phyloP scores from a whole-genome alignment of 2,113 vertebrate genomes.

The Rostratula benghalensis region DNA sequence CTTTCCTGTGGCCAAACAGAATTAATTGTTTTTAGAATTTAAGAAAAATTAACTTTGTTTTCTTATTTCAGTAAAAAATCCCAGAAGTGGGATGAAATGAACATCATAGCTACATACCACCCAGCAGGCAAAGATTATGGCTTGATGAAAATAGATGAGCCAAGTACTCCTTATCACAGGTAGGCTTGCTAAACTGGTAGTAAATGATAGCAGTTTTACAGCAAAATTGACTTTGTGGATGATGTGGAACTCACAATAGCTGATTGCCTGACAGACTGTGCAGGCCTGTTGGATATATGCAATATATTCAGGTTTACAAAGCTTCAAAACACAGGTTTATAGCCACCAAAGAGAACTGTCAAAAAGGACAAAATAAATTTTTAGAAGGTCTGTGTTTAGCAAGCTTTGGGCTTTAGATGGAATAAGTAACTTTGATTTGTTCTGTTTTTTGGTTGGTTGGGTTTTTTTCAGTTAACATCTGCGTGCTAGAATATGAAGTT shows the following conservation, averaged over 20 bases:
- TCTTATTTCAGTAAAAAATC: slow-evolving; percentile 90
- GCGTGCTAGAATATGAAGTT: background rate
- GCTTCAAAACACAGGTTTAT: background rate
- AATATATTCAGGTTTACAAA: background rate
- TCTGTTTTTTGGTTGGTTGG: background rate
- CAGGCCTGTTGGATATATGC: background rate
- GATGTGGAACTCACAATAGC: background rate
- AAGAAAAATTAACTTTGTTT: background rate
- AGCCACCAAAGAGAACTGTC: background rate
- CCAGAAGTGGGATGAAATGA: slow-evolving; percentile 99
- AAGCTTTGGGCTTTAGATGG: background rate
- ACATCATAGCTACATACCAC: slow-evolving; percentile 97
- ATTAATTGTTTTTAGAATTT: background rate
- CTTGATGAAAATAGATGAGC: slow-evolving; percentile 98
- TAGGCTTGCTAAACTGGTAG: slow-evolving; percentile 34
- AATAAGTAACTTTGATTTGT: background rate
- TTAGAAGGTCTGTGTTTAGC: background rate
- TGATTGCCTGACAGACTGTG: background rate
- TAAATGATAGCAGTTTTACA: background rate
- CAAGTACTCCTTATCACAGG: slow-evolving; percentile 95
- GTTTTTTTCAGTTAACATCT: background rate
- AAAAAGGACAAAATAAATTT: background rate
- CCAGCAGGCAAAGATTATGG: slow-evolving; percentile 97
- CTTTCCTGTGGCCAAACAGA: background rate
- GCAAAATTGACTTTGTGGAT: background rate